Base-by-base conservation (phyloP, 2,797 vertebrate genomes). In the Peromyscus nudipes region DNA sequence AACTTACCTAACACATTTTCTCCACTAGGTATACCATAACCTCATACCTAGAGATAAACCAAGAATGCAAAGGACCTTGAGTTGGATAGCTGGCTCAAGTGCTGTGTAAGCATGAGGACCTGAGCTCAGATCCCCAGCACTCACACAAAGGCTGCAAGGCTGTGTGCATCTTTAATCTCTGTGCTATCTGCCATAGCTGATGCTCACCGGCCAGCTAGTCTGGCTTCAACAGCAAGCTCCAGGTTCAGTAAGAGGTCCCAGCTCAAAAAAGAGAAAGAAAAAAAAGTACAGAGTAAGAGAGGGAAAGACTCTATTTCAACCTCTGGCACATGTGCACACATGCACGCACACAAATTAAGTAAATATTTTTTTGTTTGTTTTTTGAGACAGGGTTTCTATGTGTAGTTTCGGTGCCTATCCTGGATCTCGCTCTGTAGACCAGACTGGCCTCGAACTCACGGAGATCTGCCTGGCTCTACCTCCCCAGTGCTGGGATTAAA, bases 21-120 rank as follows among this genome's bases (percentile, higher is more conserved):
- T 90, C 84, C 27, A 27, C 16, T 55, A 84, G 43, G 55, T 46
- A 84, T 11, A 82, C 46, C 67, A 87, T 1, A 75, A 37, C 29
- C 40, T 88, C 67, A 46, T 55, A 52, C 64, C 67, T 62, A 93
- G 37, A n/a, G 88, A 94, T 60, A 71, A 92, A 85, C 85, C 75
- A 85, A 87, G 40, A 97, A 34, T 5, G 34, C 6, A 27, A n/a
- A 69, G n/a, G 17, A 43, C 21, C 64, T n/a, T 12, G 3, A 13
- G 34, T 14, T 17, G 65, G 2, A 69, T 14, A 52, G 34, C 17
- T 52, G 65, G 64, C 34, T 69, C 46, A 52, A 52, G 64, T 10
- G 31, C 46, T 27, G 31, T 25, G 12, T 21, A 52, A 52, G 43
- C 21, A 12, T 52, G 31, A 86, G 21, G 31, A 27, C 34, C 46